Percentiles rank a stretch among this genome's conserved stretches.
Conservation (phyloP, 2,888 invertebrate genomes). For the Sussaba pulchella region DNA sequence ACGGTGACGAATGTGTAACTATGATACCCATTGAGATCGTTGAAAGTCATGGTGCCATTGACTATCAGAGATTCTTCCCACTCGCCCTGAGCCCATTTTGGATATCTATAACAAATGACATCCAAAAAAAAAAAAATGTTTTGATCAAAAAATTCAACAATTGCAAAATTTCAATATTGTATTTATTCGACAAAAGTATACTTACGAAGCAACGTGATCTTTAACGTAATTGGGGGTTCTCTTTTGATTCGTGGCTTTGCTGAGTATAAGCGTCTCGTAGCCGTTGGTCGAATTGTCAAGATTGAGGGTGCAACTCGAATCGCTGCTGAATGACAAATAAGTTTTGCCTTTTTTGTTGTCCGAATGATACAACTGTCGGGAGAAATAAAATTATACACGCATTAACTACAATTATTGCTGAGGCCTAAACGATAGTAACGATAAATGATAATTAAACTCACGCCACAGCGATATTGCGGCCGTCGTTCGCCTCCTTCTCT, state of each 20-base stretch:
- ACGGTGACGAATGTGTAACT: constrained; percentile 84
- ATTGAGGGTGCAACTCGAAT: constrained; percentile 87
- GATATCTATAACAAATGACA: constrained; percentile 85
- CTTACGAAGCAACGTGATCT: constrained; percentile 81
- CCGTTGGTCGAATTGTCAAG: constrained; percentile 86
- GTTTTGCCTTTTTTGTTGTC: constrained; percentile 85
- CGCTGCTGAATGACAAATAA: constrained; percentile 87
- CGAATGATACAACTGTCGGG: constrained; percentile 84
- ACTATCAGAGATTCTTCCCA: constrained; percentile 86
- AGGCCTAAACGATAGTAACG: constrained; percentile 3
- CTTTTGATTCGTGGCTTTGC: constrained; percentile 80
- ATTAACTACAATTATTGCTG: constrained; percentile 4
- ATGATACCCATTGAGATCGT: constrained; percentile 84
- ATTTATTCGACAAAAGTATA: too few relatives aligned
- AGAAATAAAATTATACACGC: background rate
- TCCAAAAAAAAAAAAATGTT: background rate
- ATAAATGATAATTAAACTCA: constrained; percentile 80
- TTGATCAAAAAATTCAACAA: background rate
- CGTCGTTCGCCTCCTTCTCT: constrained; percentile 82
- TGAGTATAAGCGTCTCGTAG: constrained; percentile 86
- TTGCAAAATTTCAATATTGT: too few relatives aligned
- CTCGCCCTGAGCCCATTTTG: constrained; percentile 87
- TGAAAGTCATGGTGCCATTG: constrained; percentile 84
- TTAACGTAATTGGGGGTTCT: constrained; percentile 80
- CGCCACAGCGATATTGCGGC: constrained; percentile 87